A percentile compares a stretch with the other conserved stretches of the same genome.
phyloP scores from a whole-genome alignment of 35 echinoderm and acorn worm species.

The Diadema setosum region DNA sequence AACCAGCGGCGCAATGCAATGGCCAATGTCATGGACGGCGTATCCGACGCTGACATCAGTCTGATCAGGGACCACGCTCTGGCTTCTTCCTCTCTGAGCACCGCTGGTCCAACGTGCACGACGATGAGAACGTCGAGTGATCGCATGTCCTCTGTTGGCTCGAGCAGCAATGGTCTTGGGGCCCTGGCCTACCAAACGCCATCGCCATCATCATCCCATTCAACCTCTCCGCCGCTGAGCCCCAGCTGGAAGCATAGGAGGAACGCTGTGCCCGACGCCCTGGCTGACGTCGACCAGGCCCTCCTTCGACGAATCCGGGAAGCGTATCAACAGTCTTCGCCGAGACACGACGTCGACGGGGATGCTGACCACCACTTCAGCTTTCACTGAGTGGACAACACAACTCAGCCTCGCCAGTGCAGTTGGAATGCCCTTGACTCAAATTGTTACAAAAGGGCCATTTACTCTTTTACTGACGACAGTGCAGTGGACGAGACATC shows the following conservation, averaged over 20 bases:
- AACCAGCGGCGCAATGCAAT: slow-evolving; percentile 33
- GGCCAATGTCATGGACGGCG: slow-evolving; percentile 35
- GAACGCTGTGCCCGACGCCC: slow-evolving; percentile 44
- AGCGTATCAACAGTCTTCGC: too few species aligned
- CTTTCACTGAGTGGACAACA: too few species aligned
- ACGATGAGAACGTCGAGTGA: not conserved
- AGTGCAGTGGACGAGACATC: too few species aligned
- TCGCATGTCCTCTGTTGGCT: not conserved
- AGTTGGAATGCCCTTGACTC: too few species aligned
- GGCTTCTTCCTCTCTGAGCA: not conserved
- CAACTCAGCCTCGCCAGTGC: too few species aligned
- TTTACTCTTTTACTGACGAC: too few species aligned
- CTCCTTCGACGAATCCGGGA: not conserved
- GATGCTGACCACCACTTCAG: too few species aligned
- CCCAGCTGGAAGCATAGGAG: not conserved
- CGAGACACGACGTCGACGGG: too few species aligned
- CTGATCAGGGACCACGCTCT: not conserved
- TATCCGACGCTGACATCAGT: not conserved
- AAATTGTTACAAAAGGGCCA: too few species aligned
- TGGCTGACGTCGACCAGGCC: slow-evolving; percentile 32
- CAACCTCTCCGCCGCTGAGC: not conserved
- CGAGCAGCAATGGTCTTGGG: not conserved
- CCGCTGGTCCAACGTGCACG: not conserved
- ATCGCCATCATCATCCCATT: not conserved
- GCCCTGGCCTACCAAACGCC: not conserved